phyloP scores from a whole-genome alignment of 2,888 invertebrate species.

The Pandemis cinnamomeana region DNA sequence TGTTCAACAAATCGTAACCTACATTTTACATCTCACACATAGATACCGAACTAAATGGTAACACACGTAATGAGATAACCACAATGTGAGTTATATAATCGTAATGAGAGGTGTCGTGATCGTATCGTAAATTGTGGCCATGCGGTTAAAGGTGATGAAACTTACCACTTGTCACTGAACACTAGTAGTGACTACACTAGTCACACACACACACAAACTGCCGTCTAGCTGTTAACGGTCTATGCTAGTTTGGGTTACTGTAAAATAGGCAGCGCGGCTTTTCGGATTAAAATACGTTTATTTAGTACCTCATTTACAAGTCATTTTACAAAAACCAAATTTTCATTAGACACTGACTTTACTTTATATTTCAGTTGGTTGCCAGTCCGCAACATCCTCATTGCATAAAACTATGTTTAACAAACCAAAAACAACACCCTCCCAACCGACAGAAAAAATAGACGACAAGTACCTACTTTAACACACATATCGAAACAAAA shows the following conservation, averaged over 20 bases:
- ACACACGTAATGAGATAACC: background rate
- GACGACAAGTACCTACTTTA: no score
- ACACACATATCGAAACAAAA: no score
- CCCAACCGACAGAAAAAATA: no score
- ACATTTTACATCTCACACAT: slow-evolving; percentile 9
- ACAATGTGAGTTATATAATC: slow-evolving; percentile 20
- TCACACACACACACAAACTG: background rate
- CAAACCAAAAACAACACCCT: no score
- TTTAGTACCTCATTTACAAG: no score
- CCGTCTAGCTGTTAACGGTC: background rate
- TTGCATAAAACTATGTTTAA: no score
- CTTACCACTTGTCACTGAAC: slow-evolving; percentile 8
- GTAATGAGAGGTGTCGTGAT: slow-evolving; percentile 22
- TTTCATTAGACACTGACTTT: no score
- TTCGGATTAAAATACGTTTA: no score
- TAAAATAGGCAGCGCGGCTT: no score
- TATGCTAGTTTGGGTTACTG: no score
- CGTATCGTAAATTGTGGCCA: slow-evolving; percentile 21
- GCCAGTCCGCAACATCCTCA: background rate
- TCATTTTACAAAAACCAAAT: no score
- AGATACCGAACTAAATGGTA: slow-evolving; percentile 1
- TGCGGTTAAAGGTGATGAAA: slow-evolving; percentile 25
- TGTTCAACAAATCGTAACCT: slow-evolving; percentile 5
- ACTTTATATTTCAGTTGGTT: no score
- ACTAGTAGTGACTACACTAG: background rate